Percentiles rank a stretch among this genome's conserved stretches.
phyloP scores from a whole-genome alignment of 1,140 invertebrate species.

The Trachymyrmex septentrionalis region DNA sequence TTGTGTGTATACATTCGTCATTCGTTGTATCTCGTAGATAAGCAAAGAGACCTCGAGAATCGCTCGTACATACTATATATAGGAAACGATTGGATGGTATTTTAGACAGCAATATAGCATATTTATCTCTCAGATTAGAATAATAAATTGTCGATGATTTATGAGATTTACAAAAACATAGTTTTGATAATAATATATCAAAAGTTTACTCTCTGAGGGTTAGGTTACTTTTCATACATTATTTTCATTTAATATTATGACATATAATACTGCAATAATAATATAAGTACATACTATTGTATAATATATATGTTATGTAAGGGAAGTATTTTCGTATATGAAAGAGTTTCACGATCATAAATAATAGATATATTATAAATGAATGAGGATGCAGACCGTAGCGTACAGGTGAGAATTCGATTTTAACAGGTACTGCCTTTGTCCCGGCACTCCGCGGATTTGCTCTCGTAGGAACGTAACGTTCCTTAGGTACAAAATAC shows the following conservation, averaged over 20 bases:
- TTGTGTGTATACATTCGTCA: slow-evolving; percentile 54
- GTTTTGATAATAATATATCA: not conserved
- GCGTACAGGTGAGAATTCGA: not conserved
- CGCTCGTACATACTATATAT: not conserved
- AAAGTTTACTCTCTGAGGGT: not conserved
- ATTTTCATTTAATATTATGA: not conserved
- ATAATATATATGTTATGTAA: not conserved
- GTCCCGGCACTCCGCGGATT: not conserved
- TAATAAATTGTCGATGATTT: slow-evolving; percentile 29
- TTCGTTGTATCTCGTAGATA: slow-evolving; percentile 60
- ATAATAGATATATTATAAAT: not conserved
- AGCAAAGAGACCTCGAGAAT: slow-evolving; percentile 45
- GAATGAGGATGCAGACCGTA: not conserved
- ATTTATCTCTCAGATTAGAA: slow-evolving; percentile 27
- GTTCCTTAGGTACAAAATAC: slow-evolving; percentile 64
- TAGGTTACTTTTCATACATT: not conserved
- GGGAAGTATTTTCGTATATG: not conserved
- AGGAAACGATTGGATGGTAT: slow-evolving; percentile 38
- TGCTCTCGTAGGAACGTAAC: slow-evolving; percentile 45
- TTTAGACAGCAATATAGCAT: slow-evolving; percentile 43
- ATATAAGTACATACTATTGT: not conserved
- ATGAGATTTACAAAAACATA: not conserved
- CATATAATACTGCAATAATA: too few species aligned
- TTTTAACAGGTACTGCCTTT: not conserved
- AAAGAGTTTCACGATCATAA: not conserved